phyloP scores from a whole-genome alignment of 2,888 invertebrate genomes.

The Salpingus planirostris region DNA sequence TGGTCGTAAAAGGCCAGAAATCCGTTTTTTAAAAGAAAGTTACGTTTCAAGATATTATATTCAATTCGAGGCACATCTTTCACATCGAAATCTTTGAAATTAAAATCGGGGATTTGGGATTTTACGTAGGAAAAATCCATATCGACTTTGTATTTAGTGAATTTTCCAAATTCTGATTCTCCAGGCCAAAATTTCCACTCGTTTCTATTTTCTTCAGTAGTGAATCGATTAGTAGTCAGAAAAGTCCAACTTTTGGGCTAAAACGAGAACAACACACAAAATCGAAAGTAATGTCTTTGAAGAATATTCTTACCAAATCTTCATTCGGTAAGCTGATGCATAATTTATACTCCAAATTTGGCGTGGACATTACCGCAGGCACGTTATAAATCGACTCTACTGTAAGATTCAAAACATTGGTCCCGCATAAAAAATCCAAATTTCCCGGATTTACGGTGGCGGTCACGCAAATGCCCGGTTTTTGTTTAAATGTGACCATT shows the following conservation, averaged over 20 bases:
- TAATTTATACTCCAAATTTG: not conserved
- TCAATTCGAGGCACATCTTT: conserved; percentile 26
- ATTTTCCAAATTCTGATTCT: no score
- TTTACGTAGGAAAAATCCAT: no score
- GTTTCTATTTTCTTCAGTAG: no score
- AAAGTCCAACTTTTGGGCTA: no score
- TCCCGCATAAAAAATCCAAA: not conserved
- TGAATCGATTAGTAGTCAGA: no score
- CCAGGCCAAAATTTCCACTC: no score
- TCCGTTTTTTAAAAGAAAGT: conserved; percentile 23
- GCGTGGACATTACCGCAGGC: not conserved
- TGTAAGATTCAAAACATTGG: not conserved
- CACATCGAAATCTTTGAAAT: conserved; percentile 18
- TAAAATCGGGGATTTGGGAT: no score
- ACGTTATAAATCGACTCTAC: conserved; percentile 1
- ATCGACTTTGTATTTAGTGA: no score
- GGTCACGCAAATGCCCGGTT: not conserved
- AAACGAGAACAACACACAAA: no score
- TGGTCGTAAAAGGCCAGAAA: conserved; percentile 22
- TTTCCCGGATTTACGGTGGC: not conserved
- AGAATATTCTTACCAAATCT: not conserved
- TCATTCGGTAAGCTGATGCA: not conserved
- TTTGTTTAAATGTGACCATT: not conserved
- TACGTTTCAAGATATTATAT: conserved; percentile 33
- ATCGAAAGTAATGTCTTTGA: no score